Base-by-base conservation (phyloP, 2,797 vertebrate genomes). In the Alca torda region DNA sequence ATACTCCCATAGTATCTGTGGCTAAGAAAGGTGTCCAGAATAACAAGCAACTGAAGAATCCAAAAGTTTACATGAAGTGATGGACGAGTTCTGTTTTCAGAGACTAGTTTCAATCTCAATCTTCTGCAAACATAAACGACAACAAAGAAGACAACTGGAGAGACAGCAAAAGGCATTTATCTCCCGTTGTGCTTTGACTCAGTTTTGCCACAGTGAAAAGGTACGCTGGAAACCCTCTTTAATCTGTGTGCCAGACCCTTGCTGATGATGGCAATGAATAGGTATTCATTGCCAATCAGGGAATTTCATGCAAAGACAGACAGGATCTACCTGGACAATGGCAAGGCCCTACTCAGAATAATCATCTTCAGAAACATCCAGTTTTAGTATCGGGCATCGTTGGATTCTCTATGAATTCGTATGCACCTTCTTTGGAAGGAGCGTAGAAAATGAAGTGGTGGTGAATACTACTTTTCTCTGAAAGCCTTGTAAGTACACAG, bases 181-280 rank as follows among this genome's bases (percentile, higher is more conserved):
- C 33, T 72, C 59, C 48, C 35, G 9, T 12, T 28, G 48, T 39
- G 16, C 21, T 77, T 26, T 56, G 33, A 16, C 25, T 65, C 2
- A 3, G 7, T 35, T 77, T 54, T 65, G 26, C 14, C 46, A 39
- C 35, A 72, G 70, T 23, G 13, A 76, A 28, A 64, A 81, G 7
- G 5, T 37, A 8, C 1, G 6, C 21, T 70, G 35, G 57, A 81
- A 85, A 54, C 5, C 28, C 13, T 65, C 46, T 37, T 30, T 24
- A 60, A 39, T 33, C 51, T 1, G 1, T 4, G 9, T 1, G 0
- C 26, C 50, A 16, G 57, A 24, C 13, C 30, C 15, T 61, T 50
- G 43, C 33, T 46, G n/a, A 28, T 13, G 28, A 20, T 23, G 16
- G 41, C 24, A 72, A 10, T 19, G 21, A 54, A 16, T 28, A 31